Evolutionary conservation across 2,888 invertebrate genomes (phyloP).

Genomic region (Temnothorax unifasciatus): DNA sequence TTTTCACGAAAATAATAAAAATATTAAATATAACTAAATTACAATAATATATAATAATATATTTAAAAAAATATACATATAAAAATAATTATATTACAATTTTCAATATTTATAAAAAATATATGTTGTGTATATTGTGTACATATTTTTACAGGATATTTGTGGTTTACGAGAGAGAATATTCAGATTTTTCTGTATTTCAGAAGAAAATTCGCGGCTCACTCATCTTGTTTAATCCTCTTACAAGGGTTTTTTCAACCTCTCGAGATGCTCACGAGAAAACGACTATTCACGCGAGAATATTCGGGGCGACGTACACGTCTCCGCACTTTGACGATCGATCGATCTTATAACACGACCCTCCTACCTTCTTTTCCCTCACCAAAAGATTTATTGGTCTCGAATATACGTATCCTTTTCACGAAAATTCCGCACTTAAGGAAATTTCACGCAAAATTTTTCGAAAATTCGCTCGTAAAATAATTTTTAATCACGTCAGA

Average conservation of each 20-base stretch:
- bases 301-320: slow-evolving; percentile 56
- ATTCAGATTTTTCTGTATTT: not conserved
- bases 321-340: slow-evolving; percentile 62
- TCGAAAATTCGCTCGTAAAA: not conserved
- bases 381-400: slow-evolving; percentile 46
- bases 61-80: not conserved
- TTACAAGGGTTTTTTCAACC: slow-evolving; percentile 41
- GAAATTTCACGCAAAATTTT: not conserved
- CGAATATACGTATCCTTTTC: slow-evolving; percentile 32
- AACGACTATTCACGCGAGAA: slow-evolving; percentile 56
- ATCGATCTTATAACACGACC: slow-evolving; percentile 48
- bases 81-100: not conserved
- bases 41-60: not conserved
- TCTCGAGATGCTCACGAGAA: slow-evolving; percentile 38
- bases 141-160: not conserved
- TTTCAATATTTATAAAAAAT: not conserved
- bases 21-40: no score
- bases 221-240: slow-evolving; percentile 45
- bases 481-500: not conserved
- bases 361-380: not conserved
- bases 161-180: not conserved
- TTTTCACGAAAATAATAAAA: not conserved
- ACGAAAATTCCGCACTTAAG: slow-evolving; percentile 5
- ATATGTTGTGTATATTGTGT: not conserved
- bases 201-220: slow-evolving; percentile 1